These are phyloP conservation scores for Adelphocoris suturalis DNA, from an alignment of 2,888 invertebrate genomes.

Conservation along the genomic window DNA sequence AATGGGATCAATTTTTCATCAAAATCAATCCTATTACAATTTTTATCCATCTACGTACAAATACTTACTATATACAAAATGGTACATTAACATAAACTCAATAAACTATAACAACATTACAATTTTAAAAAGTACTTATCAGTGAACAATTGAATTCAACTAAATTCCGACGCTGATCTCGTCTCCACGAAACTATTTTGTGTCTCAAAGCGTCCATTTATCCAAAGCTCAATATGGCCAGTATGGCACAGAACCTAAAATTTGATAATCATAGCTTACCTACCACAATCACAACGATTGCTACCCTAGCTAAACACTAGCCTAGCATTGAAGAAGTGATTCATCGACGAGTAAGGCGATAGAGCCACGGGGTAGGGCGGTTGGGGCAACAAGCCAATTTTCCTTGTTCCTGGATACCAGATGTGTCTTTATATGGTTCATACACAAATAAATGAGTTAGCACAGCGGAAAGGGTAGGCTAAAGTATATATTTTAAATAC, in stretches of 20 bases:
- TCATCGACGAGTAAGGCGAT: constrained; percentile 57
- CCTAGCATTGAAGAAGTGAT: constrained; percentile 55
- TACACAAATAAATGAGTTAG: constrained; percentile 68
- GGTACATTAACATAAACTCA: too few relatives aligned
- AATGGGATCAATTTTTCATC: too few relatives aligned
- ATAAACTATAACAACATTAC: too few relatives aligned
- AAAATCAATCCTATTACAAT: too few relatives aligned
- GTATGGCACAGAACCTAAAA: background rate
- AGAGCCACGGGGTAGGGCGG: constrained; percentile 40
- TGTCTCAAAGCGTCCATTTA: background rate
- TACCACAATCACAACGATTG: constrained; percentile 57
- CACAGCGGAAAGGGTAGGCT: constrained; percentile 64
- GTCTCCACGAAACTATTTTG: background rate
- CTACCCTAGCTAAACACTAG: constrained; percentile 67
- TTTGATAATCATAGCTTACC: constrained; percentile 56
- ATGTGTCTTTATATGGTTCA: constrained; percentile 68
- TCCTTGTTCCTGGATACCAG: constrained; percentile 66
- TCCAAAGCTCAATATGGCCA: background rate
- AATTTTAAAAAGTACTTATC: too few relatives aligned
- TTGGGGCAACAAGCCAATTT: constrained; percentile 66
- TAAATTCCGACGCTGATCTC: background rate
- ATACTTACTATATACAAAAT: too few relatives aligned
- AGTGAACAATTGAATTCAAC: background rate
- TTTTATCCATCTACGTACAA: too few relatives aligned
- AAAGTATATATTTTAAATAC: constrained; percentile 31